phyloP scores from a whole-genome alignment of 2,888 invertebrate genomes.

The Actias luna region DNA sequence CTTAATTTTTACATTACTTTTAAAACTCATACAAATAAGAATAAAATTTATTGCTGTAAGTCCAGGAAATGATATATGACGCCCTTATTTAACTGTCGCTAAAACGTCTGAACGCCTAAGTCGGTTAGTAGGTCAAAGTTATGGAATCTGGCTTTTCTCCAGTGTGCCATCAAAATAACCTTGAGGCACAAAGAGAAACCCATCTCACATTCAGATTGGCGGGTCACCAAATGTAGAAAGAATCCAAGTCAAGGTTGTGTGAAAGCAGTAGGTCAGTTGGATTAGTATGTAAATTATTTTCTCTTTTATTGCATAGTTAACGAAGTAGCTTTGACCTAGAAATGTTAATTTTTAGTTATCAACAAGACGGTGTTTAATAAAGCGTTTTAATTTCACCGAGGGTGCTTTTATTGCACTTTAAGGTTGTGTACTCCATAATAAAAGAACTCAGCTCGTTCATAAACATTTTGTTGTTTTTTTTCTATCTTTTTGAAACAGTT shows the following conservation, averaged over 20 bases:
- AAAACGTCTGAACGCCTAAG: neutral
- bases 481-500: too few species aligned
- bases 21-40: neutral
- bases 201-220: constrained; percentile 36
- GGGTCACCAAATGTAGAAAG: constrained; percentile 35
- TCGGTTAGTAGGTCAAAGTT: constrained; percentile 41
- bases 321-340: constrained; percentile 20
- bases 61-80: neutral
- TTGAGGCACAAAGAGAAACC: constrained; percentile 31
- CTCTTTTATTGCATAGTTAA: constrained; percentile 22
- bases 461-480: too few species aligned
- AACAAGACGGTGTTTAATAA: neutral
- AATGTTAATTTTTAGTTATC: constrained; percentile 10
- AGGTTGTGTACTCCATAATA: too few species aligned
- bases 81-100: neutral
- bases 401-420: neutral
- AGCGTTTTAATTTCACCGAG: neutral
- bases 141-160: constrained; percentile 44
- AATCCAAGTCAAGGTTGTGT: constrained; percentile 40
- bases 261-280: constrained; percentile 38
- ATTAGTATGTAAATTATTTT: constrained; percentile 30
- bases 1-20: too few species aligned
- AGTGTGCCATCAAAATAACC: constrained; percentile 40
- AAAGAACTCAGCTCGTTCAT: too few species aligned
- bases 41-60: neutral